A percentile compares a stretch with the other conserved stretches of the same genome.
These are phyloP conservation scores for Nebria salina DNA, from an alignment of 2,888 invertebrate genomes.

Conservation along the genomic window DNA sequence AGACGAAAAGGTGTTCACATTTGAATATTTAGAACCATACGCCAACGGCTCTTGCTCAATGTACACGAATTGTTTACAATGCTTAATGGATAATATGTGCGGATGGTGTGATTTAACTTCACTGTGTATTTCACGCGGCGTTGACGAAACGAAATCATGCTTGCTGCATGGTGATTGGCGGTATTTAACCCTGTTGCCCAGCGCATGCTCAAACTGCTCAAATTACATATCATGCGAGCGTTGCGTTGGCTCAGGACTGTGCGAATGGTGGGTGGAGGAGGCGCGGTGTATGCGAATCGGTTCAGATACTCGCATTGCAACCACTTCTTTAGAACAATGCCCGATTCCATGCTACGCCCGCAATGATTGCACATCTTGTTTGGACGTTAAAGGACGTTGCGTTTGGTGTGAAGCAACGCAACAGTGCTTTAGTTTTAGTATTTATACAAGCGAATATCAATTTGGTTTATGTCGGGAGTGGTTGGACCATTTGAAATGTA, in stretches of 20 bases:
- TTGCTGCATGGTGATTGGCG: conserved; percentile 72
- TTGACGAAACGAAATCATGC: conserved; percentile 75
- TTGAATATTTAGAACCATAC: conserved; percentile 89
- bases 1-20: conserved; percentile 86
- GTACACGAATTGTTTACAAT: conserved; percentile 86
- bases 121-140: conserved; percentile 73
- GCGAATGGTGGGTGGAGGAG: conserved; percentile 94
- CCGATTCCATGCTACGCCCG: conserved; percentile 84
- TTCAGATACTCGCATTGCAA: conserved; percentile 73
- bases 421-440: conserved; percentile 94
- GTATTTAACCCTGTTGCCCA: conserved; percentile 82
- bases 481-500: conserved; percentile 90
- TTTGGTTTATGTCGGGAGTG: conserved; percentile 93
- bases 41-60: conserved; percentile 80
- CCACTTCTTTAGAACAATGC: conserved; percentile 72
- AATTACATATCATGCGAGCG: conserved; percentile 89
- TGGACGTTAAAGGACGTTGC: conserved; percentile 74
- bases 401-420: conserved; percentile 95
- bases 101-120: conserved; percentile 90
- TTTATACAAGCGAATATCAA: conserved; percentile 93
- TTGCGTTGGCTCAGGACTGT: conserved; percentile 78
- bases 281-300: conserved; percentile 86
- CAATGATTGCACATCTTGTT: conserved; percentile 80
- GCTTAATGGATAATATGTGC: conserved; percentile 87
- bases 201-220: conserved; percentile 87